These are phyloP conservation scores for Homarus americanus DNA, from an alignment of 1,140 invertebrate species.

Conservation along the genomic window DNA sequence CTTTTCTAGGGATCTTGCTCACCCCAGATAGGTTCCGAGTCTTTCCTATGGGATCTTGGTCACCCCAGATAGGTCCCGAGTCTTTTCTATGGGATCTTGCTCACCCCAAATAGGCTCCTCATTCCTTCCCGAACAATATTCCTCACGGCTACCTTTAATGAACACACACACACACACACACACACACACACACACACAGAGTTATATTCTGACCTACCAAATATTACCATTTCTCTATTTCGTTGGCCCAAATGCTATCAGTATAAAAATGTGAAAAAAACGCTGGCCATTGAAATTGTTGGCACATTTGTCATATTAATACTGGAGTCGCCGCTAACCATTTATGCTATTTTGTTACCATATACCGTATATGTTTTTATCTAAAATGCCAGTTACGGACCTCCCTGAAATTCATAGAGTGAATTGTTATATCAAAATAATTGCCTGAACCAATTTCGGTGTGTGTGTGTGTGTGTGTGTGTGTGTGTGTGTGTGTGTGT, in stretches of 20 bases:
- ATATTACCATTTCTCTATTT: slow-evolving; percentile 29
- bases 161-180: too few relatives aligned
- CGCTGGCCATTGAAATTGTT: slow-evolving; percentile 39
- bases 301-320: slow-evolving; percentile 60
- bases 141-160: too few relatives aligned
- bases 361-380: neutral
- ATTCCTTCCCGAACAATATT: too few relatives aligned
- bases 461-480: neutral
- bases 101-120: too few relatives aligned
- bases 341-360: neutral
- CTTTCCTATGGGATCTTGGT: too few relatives aligned
- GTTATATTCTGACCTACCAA: neutral
- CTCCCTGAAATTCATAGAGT: neutral
- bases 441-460: neutral
- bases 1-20: too few relatives aligned
- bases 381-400: neutral
- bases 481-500: neutral
- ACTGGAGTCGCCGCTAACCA: neutral
- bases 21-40: too few relatives aligned
- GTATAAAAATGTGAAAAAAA: slow-evolving; percentile 53
- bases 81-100: too few relatives aligned
- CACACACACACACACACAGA: too few relatives aligned
- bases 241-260: neutral
- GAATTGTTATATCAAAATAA: slow-evolving; percentile 1
- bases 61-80: too few relatives aligned